Base-by-base conservation (phyloP, 2,888 invertebrate genomes). In the Sinopyrophorus schimmeli region DNA sequence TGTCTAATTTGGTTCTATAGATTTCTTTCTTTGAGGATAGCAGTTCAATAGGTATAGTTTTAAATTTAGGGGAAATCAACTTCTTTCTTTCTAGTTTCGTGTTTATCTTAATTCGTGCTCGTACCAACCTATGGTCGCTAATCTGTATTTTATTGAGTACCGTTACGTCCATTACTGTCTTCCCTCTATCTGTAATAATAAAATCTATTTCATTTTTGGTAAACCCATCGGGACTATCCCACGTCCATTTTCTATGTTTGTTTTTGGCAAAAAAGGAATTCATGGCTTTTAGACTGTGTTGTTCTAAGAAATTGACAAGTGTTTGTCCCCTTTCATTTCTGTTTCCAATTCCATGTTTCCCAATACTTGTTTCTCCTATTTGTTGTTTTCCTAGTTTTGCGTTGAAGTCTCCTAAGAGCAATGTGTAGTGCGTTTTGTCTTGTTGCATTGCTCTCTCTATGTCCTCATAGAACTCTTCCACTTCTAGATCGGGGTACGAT, bases 381-480 rank as follows among this genome's bases (percentile, higher is more conserved):
- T 28, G 3, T 5, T 12, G 12, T 28, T 26, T 26, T 5, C 9
- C 26, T 10, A 26, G n/a, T 11, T 27, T 27, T 27, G 11, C 27
- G n/a, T 27, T 27, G n/a, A 27, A 27, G 7, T 27, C 11, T 3
- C 27, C 28, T 5, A 28, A 15, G 14, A 28, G 15, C 5, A 28
- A 7, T 4, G 28, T 12, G 7, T 28, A 28, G 15, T 15, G 15
- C 28, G 28, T 28, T 28, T 28, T 12, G 28, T 28, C 28, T 14
- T 14, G 14, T 3, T 28, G 12, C 2, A 28, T 7, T 12, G 28
- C 14, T 28, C 6, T 7, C 3, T 28, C 28, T 11, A 28, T 15
- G 6, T 28, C 28, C n/a, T 28, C 28, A 15, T 28, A 28, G 7
- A 28, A 14, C 14, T 28, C 6, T 9, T 28, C 28, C 11, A 28